A percentile compares a stretch with the other conserved stretches of the same genome.
phyloP scores from a whole-genome alignment of 2,113 vertebrate genomes.

The Brevimyrus niger region DNA sequence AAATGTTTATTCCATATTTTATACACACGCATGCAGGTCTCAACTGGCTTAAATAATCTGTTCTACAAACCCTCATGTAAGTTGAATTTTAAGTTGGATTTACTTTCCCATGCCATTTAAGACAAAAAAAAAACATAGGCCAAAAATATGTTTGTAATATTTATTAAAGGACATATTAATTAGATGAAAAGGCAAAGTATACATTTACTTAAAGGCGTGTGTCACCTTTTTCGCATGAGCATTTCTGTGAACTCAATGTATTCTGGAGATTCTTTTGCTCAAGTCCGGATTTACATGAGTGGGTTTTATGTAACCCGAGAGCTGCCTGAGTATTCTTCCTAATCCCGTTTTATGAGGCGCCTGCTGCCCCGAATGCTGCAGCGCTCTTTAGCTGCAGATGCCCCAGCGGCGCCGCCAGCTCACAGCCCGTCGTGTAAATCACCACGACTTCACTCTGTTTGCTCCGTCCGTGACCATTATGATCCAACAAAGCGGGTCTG shows the following conservation, averaged over 20 bases:
- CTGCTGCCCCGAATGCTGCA: background rate
- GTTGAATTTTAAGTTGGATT: background rate
- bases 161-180: background rate
- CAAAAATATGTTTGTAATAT: background rate
- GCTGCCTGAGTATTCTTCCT: background rate
- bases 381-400: background rate
- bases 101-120: background rate
- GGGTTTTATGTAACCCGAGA: background rate
- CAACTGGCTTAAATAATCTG: background rate
- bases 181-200: background rate
- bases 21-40: no score
- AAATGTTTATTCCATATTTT: background rate
- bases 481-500: background rate
- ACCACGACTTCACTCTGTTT: background rate
- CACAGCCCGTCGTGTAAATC: background rate
- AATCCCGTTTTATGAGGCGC: background rate
- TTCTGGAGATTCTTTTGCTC: background rate
- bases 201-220: background rate
- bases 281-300: background rate
- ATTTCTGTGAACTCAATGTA: background rate
- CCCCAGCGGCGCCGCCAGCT: background rate
- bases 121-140: background rate
- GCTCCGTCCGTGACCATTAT: background rate
- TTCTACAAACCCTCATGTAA: background rate
- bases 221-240: background rate